A percentile compares a stretch with the other conserved stretches of the same genome.
Evolutionary conservation across 92 coral and sea anemone species (phyloP).

Genomic region (Parazoanthus swiftii): DNA sequence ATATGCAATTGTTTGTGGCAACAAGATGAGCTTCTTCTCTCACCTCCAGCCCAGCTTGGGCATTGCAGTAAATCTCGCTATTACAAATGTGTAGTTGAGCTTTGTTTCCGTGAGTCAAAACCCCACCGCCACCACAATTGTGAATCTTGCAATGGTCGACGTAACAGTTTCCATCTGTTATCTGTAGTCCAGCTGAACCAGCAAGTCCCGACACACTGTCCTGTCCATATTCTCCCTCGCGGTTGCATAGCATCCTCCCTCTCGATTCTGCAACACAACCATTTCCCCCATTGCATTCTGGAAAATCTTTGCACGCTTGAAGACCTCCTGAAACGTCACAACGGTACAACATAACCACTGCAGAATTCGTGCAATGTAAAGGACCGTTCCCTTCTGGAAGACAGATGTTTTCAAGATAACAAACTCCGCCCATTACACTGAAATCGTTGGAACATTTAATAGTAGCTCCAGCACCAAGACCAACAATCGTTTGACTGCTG

Average conservation of each 20-base stretch:
- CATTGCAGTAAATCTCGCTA: constrained; percentile 61
- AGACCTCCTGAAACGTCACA: constrained; percentile 59
- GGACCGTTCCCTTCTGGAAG: constrained; percentile 48
- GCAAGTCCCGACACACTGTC: constrained; percentile 32
- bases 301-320: constrained; percentile 63
- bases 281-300: constrained; percentile 65
- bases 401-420: constrained; percentile 62
- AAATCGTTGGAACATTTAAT: constrained; percentile 20
- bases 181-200: constrained; percentile 52
- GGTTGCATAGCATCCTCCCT: constrained; percentile 50
- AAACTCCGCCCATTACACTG: background rate
- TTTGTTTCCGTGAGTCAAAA: constrained; percentile 28
- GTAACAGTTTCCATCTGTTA: constrained; percentile 19
- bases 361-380: constrained; percentile 20
- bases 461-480: constrained; percentile 46
- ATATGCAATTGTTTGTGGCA: constrained; percentile 56
- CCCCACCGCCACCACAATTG: constrained; percentile 66
- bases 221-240: constrained; percentile 57
- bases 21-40: constrained; percentile 56
- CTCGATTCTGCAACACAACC: constrained; percentile 55
- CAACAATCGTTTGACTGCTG: constrained; percentile 49
- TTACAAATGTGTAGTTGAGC: constrained; percentile 34
- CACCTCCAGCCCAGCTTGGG: constrained; percentile 68
- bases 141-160: constrained; percentile 58
- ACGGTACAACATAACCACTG: constrained; percentile 20